Base-by-base conservation (phyloP, 2,113 vertebrate species). In the Desmodus rotundus region DNA sequence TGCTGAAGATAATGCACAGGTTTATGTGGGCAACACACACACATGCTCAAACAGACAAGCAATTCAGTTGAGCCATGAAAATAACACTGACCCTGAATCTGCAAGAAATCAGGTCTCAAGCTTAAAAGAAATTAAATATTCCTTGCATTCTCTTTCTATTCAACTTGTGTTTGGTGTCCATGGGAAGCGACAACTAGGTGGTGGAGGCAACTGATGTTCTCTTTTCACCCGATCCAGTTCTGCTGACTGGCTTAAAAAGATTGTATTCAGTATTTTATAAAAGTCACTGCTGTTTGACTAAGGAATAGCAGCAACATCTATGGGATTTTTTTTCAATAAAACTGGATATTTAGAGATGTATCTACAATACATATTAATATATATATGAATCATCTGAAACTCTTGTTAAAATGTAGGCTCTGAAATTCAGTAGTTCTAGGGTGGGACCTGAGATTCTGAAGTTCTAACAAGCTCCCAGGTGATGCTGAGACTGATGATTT, bases 81-180 rank as follows among this genome's bases (percentile, higher is more conserved):
- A 88, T 47, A 89, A 65, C 63, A 72, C 36, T 70, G 88, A 94
- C 73, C 84, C 50, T 43, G 50, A 93, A 58, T 84, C 76, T 36
- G 26, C 26, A 82, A 70, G 56, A 82, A 91, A 91, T 73, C 33
- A 28, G 28, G 28, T n/a, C 91, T 61, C 20, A 45, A 73, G 26
- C 6, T 20, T 83, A 56, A 96, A 87, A 95, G 58, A 94, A 90
- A 77, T 3, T 11, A n/a, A 95, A 56, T 72, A 8, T 15, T 87
- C 22, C 78, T 87, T 80, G 61, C 83, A 74, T 93, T 82, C 96
- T 61, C 36, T 63, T 82, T 45, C 36, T 80, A 24, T 78, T 93
- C 0, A 1, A 63, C 50, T 65, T 82, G 41, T 81, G n/a, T 83
- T 86, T 91, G 43, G 63, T 91, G 93, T 96, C 85, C 63, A 45